phyloP scores from a whole-genome alignment of 2,888 invertebrate genomes.

The Cenopis cana region DNA sequence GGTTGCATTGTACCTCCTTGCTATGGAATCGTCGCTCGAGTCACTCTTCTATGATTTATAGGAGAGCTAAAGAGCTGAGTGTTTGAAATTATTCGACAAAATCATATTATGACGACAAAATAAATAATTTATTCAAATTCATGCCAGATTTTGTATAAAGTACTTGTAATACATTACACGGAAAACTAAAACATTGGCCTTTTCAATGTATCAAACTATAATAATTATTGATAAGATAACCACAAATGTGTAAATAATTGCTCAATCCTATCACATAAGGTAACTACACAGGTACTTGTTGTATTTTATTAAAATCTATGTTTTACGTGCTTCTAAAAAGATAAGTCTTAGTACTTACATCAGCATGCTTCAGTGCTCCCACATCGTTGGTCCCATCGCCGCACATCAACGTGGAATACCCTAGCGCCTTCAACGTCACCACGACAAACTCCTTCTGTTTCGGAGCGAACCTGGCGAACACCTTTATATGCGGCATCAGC shows the following conservation, averaged over 20 bases:
- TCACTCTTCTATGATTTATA: background rate
- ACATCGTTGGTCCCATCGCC: constrained; percentile 99
- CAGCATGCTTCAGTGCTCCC: constrained; percentile 98
- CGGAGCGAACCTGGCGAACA: constrained; percentile 98
- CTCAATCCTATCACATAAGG: no score
- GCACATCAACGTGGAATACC: constrained; percentile 98
- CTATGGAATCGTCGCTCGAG: background rate
- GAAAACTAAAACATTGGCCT: no score
- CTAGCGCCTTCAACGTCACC: constrained; percentile 93
- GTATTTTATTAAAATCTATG: background rate
- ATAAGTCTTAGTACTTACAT: constrained; percentile 87
- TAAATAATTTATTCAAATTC: background rate
- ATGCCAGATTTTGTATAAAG: background rate
- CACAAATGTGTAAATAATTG: background rate
- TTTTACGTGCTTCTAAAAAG: background rate
- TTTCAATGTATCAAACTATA: background rate
- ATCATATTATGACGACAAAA: no score
- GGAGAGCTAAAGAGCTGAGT: background rate
- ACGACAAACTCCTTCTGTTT: constrained; percentile 99
- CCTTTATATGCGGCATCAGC: constrained; percentile 93
- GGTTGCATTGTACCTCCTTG: background rate
- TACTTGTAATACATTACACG: background rate
- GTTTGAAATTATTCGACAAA: no score
- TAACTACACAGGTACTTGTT: no score
- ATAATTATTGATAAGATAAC: background rate